Percentiles rank a stretch among this genome's conserved stretches.
phyloP scores from a whole-genome alignment of 2,113 vertebrate species.

The Epinephelus fuscoguttatus region DNA sequence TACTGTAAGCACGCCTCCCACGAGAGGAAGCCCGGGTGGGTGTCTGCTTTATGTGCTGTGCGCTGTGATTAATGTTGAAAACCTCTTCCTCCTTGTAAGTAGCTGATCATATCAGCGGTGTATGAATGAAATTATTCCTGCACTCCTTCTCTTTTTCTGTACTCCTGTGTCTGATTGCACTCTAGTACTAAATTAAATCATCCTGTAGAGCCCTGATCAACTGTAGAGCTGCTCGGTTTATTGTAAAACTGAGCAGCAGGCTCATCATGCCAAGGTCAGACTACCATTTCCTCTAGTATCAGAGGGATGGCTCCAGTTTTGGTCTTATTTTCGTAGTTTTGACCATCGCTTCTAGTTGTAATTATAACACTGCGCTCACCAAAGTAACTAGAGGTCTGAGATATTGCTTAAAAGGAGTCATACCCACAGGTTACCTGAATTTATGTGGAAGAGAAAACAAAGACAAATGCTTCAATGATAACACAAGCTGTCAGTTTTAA shows the following conservation, averaged over 20 bases:
- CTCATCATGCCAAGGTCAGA: neutral
- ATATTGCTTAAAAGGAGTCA: neutral
- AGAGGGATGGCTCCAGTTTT: neutral
- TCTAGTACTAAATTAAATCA: slow-evolving; percentile 38
- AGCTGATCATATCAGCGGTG: slow-evolving; percentile 48
- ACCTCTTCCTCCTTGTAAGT: slow-evolving; percentile 63
- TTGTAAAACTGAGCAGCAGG: slow-evolving; percentile 12
- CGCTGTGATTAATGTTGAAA: slow-evolving; percentile 72
- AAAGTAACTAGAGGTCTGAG: neutral
- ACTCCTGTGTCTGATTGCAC: slow-evolving; percentile 34
- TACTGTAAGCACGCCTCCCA: slow-evolving; percentile 45
- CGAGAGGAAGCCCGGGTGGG: slow-evolving; percentile 52
- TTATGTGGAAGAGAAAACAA: neutral
- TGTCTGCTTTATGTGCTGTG: slow-evolving; percentile 64
- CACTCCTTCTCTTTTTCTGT: slow-evolving; percentile 32
- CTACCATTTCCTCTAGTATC: neutral
- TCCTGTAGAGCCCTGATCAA: slow-evolving; percentile 7
- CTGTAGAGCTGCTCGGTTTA: neutral
- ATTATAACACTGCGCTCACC: neutral
- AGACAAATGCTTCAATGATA: neutral
- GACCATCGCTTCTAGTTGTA: neutral
- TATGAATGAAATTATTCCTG: slow-evolving; percentile 49
- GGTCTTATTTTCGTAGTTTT: neutral
- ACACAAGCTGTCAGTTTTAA: neutral
- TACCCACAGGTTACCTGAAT: neutral